phyloP scores from a whole-genome alignment of 2,888 invertebrate genomes.

The Cerastis rubricosa region DNA sequence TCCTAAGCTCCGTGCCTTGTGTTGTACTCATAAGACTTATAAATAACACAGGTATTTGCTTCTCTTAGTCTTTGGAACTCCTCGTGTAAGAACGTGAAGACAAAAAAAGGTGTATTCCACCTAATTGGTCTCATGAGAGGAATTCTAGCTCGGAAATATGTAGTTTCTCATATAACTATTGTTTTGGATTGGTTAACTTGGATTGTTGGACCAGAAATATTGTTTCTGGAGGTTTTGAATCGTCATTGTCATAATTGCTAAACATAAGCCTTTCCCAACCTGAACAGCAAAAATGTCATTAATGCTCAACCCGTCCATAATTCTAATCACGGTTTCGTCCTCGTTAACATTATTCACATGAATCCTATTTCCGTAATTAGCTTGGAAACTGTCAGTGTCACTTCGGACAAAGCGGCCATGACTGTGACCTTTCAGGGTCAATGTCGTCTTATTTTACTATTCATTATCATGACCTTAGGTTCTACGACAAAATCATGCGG shows the following conservation, averaged over 20 bases:
- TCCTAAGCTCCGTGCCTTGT: constrained; percentile 59
- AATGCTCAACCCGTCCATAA: not conserved
- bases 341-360: constrained; percentile 11
- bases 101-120: not conserved
- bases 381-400: constrained; percentile 34
- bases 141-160: not conserved
- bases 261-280: not conserved
- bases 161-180: not conserved
- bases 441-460: constrained; percentile 49
- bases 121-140: not conserved
- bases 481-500: constrained; percentile 50
- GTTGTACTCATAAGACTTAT: constrained; percentile 46
- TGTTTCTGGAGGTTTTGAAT: not conserved
- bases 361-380: constrained; percentile 48
- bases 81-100: constrained; percentile 1
- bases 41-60: constrained; percentile 52
- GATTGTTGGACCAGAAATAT: not conserved
- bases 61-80: constrained; percentile 28
- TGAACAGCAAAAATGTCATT: not conserved
- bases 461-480: constrained; percentile 51
- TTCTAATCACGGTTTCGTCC: constrained; percentile 7
- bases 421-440: constrained; percentile 54
- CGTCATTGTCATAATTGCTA: not conserved
- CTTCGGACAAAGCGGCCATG: constrained; percentile 50
- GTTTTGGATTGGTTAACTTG: not conserved